Percentiles rank a stretch among this genome's conserved stretches.
These are phyloP conservation scores for Hypotaenidia okinawae DNA, from an alignment of 2,797 vertebrate species.

Conservation along the genomic window DNA sequence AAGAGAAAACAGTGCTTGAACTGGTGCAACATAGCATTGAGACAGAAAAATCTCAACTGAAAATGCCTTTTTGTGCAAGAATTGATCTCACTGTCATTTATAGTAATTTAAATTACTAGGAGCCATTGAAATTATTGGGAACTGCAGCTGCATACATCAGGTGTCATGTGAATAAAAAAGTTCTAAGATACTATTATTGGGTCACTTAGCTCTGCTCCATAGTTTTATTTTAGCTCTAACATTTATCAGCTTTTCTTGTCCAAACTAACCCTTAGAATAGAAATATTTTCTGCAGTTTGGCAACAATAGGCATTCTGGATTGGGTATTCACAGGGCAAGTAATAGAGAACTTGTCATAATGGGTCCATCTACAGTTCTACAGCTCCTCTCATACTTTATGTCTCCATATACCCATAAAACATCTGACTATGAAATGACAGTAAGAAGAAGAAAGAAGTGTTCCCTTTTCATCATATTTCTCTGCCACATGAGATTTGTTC, in stretches of 20 bases:
- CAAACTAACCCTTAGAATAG: neutral
- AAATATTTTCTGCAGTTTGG: slow-evolving; percentile 31
- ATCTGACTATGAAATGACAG: neutral
- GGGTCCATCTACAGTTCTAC: neutral
- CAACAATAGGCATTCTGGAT: slow-evolving; percentile 1
- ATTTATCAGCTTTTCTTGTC: slow-evolving; percentile 41
- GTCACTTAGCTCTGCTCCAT: slow-evolving; percentile 8
- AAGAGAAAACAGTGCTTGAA: slow-evolving; percentile 41
- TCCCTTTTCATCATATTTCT: neutral
- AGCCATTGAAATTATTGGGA: neutral
- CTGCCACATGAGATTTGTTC: neutral
- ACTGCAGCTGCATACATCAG: neutral
- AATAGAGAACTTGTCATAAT: slow-evolving; percentile 3
- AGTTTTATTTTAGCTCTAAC: slow-evolving; percentile 28
- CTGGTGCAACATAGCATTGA: neutral
- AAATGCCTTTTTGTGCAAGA: neutral
- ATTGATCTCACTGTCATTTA: slow-evolving; percentile 6
- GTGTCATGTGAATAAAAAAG: neutral
- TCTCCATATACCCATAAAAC: slow-evolving; percentile 13
- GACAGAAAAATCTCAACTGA: slow-evolving; percentile 4
- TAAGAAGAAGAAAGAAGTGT: neutral
- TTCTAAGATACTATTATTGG: neutral
- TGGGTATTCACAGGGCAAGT: neutral
- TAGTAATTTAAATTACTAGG: neutral
- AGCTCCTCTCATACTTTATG: slow-evolving; percentile 10